Evolutionary conservation across 2,888 invertebrate genomes (phyloP).

Genomic region (Bembecia ichneumoniformis): DNA sequence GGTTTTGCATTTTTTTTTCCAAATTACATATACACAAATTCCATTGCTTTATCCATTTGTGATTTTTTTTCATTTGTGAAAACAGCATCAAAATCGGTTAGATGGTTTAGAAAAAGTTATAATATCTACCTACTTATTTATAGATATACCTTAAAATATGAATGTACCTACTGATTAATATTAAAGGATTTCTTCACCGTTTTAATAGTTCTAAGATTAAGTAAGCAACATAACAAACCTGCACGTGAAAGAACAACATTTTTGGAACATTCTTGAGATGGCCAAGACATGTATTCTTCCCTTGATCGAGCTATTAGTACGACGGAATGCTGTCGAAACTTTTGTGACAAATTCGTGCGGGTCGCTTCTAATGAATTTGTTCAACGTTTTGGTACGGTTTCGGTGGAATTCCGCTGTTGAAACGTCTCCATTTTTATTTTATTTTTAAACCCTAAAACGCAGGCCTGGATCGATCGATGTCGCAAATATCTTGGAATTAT

Average conservation of each 20-base stretch:
- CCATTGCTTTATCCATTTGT: no score
- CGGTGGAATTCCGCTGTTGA: conserved; percentile 33
- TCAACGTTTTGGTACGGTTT: conserved; percentile 28
- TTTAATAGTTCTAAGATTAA: no score
- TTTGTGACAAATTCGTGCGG: conserved; percentile 46
- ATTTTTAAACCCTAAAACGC: conserved; percentile 37
- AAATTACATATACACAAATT: no score
- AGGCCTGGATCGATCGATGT: conserved; percentile 45
- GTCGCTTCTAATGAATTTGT: conserved; percentile 50
- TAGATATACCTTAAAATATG: no score
- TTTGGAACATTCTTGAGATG: neutral
- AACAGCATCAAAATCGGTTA: no score
- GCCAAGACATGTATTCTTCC: neutral
- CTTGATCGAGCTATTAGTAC: conserved; percentile 3
- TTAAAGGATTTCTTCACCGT: no score
- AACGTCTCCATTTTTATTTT: conserved; percentile 25
- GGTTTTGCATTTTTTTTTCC: no score
- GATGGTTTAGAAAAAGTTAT: no score
- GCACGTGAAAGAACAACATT: neutral
- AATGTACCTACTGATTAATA: no score
- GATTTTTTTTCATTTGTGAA: no score
- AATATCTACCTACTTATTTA: no score
- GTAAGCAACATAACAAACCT: no score
- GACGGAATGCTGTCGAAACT: conserved; percentile 10
- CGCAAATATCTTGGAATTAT: conserved; percentile 33